phyloP scores from a whole-genome alignment of 1,140 invertebrate genomes.

The Bicyclus anynana region DNA sequence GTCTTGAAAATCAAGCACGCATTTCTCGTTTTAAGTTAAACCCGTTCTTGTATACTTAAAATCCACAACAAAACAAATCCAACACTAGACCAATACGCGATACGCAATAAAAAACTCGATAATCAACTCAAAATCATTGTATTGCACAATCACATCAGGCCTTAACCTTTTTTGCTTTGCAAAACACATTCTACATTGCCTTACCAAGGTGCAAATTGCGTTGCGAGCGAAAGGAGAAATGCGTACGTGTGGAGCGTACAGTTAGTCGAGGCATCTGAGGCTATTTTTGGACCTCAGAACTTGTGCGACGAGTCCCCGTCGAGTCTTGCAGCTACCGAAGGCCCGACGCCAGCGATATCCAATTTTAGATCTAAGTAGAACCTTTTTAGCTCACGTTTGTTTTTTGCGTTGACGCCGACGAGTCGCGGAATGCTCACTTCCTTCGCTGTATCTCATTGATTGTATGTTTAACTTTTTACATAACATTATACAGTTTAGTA shows the following conservation, averaged over 20 bases:
- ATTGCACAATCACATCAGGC: conserved; percentile 15
- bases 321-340: conserved; percentile 35
- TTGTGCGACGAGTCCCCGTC: conserved; percentile 34
- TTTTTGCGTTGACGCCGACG: background rate
- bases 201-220: conserved; percentile 20
- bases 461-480: too few species aligned
- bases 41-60: too few species aligned
- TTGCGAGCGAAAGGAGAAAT: conserved; percentile 54
- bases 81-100: too few species aligned
- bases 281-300: conserved; percentile 61
- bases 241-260: conserved; percentile 52
- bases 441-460: background rate
- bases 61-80: too few species aligned
- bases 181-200: conserved; percentile 9
- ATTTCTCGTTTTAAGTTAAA: too few species aligned
- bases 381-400: conserved; percentile 7
- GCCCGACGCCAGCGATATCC: conserved; percentile 31
- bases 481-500: too few species aligned
- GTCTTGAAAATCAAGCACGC: too few species aligned
- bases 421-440: background rate
- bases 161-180: conserved; percentile 3
- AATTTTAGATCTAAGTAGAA: conserved; percentile 46
- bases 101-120: too few species aligned
- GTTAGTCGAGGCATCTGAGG: conserved; percentile 39
- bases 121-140: conserved; percentile 10